Evolutionary conservation across 1,140 invertebrate species (phyloP).

Genomic region (Helicoverpa armigera): DNA sequence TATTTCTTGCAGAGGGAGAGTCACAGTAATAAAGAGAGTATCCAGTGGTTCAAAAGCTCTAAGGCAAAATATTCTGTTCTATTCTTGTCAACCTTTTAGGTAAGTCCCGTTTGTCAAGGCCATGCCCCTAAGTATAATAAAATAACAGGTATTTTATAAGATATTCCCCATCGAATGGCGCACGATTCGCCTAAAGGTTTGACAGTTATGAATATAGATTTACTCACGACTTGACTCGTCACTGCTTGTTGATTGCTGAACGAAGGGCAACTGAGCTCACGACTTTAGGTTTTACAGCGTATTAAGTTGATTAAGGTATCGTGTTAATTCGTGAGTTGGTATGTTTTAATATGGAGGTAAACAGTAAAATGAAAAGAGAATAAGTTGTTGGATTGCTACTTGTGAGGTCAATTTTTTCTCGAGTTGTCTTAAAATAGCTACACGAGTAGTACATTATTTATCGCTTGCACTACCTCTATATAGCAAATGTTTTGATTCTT

Average conservation of each 20-base stretch:
- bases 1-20: no score
- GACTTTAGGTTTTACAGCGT: background rate
- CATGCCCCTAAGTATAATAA: background rate
- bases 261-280: constrained; percentile 16
- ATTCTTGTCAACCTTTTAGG: background rate
- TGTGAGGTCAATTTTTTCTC: no score
- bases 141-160: constrained; percentile 21
- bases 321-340: background rate
- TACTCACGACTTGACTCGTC: constrained; percentile 29
- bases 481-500: no score
- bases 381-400: no score
- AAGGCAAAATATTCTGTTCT: no score
- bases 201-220: constrained; percentile 17
- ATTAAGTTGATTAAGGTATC: background rate
- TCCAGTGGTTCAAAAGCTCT: no score
- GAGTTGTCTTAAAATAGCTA: no score
- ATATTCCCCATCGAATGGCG: background rate
- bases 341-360: background rate
- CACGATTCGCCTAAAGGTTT: constrained; percentile 28
- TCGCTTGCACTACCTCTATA: no score
- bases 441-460: no score
- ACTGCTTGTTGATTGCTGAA: constrained; percentile 14
- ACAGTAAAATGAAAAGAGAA: no score
- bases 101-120: background rate
- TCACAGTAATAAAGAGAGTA: no score